phyloP scores from a whole-genome alignment of 1,140 invertebrate species.

The Scaptodrosophila lebanonensis region DNA sequence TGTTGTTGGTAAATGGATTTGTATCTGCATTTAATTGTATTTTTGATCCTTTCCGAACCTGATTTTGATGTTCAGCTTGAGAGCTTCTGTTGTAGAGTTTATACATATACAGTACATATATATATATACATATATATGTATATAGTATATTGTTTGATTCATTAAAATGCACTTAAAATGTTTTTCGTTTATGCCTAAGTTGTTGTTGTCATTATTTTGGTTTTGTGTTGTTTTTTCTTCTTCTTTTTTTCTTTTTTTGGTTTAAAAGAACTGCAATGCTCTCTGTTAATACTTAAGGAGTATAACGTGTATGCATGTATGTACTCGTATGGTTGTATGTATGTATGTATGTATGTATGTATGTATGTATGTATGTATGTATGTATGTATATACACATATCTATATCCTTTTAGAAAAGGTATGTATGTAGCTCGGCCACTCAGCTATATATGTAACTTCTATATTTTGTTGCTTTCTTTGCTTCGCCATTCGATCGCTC shows the following conservation, averaged over 20 bases:
- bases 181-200: constrained; percentile 9
- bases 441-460: constrained; percentile 58
- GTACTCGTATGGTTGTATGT: constrained; percentile 50
- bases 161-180: constrained; percentile 44
- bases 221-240: constrained; percentile 2
- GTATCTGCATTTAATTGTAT: constrained; percentile 20
- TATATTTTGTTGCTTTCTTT: constrained; percentile 20
- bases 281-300: constrained; percentile 57
- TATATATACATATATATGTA: too few species aligned
- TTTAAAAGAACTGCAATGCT: constrained; percentile 59
- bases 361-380: constrained; percentile 40
- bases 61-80: constrained; percentile 1
- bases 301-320: constrained; percentile 48
- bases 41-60: constrained; percentile 45
- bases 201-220: constrained; percentile 17
- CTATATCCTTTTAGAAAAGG: constrained; percentile 68
- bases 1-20: constrained; percentile 33
- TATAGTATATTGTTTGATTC: constrained; percentile 15
- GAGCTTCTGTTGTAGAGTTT: too few species aligned
- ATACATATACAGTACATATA: too few species aligned
- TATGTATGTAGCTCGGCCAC: constrained; percentile 66
- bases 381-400: constrained; percentile 56
- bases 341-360: constrained; percentile 48
- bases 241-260: constrained; percentile 13
- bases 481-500: constrained; percentile 18